Base-by-base conservation (phyloP, 2,797 vertebrate species). In the Neomorphus geoffroyi region DNA sequence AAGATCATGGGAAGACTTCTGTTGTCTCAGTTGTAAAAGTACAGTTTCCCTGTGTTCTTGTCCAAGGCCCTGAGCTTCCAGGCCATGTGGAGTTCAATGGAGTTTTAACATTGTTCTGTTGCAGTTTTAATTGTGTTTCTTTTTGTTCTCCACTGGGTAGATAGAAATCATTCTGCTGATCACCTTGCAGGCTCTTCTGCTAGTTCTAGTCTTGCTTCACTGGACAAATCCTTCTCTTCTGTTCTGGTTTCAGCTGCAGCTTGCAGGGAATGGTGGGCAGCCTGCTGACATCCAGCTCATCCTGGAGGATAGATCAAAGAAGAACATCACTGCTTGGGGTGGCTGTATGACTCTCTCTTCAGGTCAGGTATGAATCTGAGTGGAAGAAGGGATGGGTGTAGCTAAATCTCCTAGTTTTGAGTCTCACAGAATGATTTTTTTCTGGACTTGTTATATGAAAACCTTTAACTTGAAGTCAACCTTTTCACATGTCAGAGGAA, bases 261-360 rank as follows among this genome's bases (percentile, higher is more conserved):
- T 99, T 45, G 94, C 96, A 13, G 98, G 98, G 98, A 97, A 98
- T 58, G 94, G 96, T 4, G 84, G 96, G 5, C 92, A 94, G 24
- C 98, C 98, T 1, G 45, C 97, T 82, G 98, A 98, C 24, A 35
- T 99, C 70, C 97, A 74, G 19, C 72, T 99, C 83, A 97, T 66
- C 37, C 94, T 99, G 89, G 97, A 97, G 78, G 97, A 98, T 67
- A 98, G 97, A 79, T 98, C 98, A 93, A 97, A 88, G 27, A 30
- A 33, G 15, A 88, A 88, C 80, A 88, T 96, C 96, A 97, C 94
- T 78, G 96, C 96, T 78, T 98, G 98, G 96, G 96, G 97, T 72
- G 97, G 97, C 10, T 99, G 98, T 83, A 65, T 98, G 75, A 94
- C 97, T 9, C 70, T 98, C 77, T 97, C 98, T 58, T 96, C 95